A percentile compares a stretch with the other conserved stretches of the same genome.
Conservation (phyloP, 2,888 invertebrate genomes). For the Euphydryas editha region DNA sequence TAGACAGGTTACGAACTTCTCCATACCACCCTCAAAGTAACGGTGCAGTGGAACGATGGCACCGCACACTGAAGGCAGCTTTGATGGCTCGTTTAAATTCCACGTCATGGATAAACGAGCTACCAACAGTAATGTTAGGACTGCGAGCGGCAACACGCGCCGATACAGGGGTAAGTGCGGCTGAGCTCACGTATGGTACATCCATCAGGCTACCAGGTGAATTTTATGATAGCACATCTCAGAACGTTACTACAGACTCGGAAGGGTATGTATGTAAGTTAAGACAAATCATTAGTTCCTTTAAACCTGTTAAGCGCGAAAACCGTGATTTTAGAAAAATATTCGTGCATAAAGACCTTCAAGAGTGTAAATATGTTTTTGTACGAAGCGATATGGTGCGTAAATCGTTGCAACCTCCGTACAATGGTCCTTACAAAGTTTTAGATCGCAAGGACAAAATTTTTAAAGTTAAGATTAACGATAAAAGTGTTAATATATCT, state of each 20-base stretch:
- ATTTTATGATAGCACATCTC: slow-evolving; percentile 30
- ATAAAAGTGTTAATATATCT: slow-evolving; percentile 22
- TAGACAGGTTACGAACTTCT: slow-evolving; percentile 38
- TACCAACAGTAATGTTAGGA: slow-evolving; percentile 52
- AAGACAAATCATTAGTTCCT: slow-evolving; percentile 4
- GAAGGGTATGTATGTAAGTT: neutral
- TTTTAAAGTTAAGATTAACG: slow-evolving; percentile 18
- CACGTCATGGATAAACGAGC: slow-evolving; percentile 21
- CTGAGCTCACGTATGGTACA: slow-evolving; percentile 46
- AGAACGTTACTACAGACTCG: neutral
- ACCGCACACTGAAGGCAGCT: slow-evolving; percentile 43
- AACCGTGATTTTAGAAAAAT: neutral
- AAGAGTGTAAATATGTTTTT: too few species aligned
- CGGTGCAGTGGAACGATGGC: slow-evolving; percentile 44
- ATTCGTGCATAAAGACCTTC: too few species aligned
- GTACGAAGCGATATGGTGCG: too few species aligned
- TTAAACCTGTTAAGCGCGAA: neutral
- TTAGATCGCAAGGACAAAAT: slow-evolving; percentile 21
- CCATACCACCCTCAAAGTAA: slow-evolving; percentile 45
- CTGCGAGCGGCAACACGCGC: slow-evolving; percentile 43
- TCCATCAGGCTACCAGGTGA: slow-evolving; percentile 47
- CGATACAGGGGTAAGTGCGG: slow-evolving; percentile 44
- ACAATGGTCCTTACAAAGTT: too few species aligned
- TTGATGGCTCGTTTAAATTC: slow-evolving; percentile 39
- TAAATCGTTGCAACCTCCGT: too few species aligned